Percentiles rank a stretch among this genome's conserved stretches.
These are phyloP conservation scores for Lophura nycthemera DNA, from an alignment of 2,113 vertebrate genomes.

Conservation along the genomic window DNA sequence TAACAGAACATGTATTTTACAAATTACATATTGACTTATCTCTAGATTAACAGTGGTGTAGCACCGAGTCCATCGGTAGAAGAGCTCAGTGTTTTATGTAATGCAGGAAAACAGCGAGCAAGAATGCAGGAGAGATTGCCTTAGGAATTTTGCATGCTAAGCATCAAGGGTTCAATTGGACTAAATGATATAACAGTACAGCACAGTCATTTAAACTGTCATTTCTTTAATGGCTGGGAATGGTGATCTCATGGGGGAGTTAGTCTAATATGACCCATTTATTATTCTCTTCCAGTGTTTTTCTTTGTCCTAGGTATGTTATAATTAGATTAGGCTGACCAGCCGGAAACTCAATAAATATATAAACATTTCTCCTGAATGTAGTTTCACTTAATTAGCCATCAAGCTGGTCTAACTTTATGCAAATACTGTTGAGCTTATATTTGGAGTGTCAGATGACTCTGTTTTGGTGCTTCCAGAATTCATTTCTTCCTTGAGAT, in stretches of 20 bases:
- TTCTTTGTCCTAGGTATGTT: accelerated
- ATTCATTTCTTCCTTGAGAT: not conserved
- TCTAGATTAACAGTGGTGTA: not conserved
- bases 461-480: not conserved
- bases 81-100: not conserved
- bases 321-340: not conserved
- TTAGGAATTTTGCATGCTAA: not conserved
- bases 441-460: not conserved
- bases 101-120: not conserved
- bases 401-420: not conserved
- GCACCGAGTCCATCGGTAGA: not conserved
- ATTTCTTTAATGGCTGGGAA: not conserved
- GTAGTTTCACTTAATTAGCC: not conserved
- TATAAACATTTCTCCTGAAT: accelerated
- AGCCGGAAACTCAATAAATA: not conserved
- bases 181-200: not conserved
- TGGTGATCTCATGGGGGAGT: not conserved
- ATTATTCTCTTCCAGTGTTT: not conserved
- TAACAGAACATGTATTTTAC: not conserved
- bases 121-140: not conserved
- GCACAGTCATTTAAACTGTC: not conserved
- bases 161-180: not conserved
- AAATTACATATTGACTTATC: not conserved
- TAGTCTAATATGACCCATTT: not conserved
- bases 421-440: not conserved